Base-by-base conservation (phyloP, 2,797 vertebrate genomes). In the Onychomys arenicola region DNA sequence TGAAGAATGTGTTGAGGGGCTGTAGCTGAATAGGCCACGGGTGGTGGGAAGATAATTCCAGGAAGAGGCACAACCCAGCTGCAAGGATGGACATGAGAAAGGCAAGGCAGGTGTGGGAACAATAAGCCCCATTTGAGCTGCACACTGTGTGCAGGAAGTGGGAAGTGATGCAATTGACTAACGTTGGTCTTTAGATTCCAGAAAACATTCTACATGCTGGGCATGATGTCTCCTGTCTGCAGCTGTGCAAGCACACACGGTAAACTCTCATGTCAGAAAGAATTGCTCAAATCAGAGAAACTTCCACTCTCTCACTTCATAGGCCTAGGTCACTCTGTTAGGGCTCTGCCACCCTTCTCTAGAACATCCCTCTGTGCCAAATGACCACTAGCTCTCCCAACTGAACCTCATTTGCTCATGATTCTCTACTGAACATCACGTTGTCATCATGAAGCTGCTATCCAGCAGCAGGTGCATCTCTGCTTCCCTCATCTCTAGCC, bases 321-420 rank as follows among this genome's bases (percentile, higher is more conserved):
- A 21, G 43, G 23, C 5, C 46, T 10, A n/a, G n/a, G 71, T 73
- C 37, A 32, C 17, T 77, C 43, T 34, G 10, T 76, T 49, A 17
- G 27, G 32, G 27, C 87, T 37, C 2, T 46, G 19, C 2, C 25
- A 32, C 27, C 6, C 3, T 59, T 76, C 19, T 52, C 6, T 19
- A 76, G 19, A 91, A 23, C 10, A 37, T 49, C 75, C 43, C 23
- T 65, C 89, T 61, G 1, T 46, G 71, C 19, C 43, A 40, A 61
- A 59, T n/a, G 43, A 11, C 27, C n/a, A 61, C 5, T 10, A 34
- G 40, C n/a, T 55, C 34, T 82, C 34, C 7, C 32, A 32, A 1
- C 2, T 16, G 17, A 0, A 6, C 57, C 17, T 8, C n/a, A 34
- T 23, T 6, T 61, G 7, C 40, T 67, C 4, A 23, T 14, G 4